Conservation (phyloP, 2,888 invertebrate species). For the Therioaphis trifolii region DNA sequence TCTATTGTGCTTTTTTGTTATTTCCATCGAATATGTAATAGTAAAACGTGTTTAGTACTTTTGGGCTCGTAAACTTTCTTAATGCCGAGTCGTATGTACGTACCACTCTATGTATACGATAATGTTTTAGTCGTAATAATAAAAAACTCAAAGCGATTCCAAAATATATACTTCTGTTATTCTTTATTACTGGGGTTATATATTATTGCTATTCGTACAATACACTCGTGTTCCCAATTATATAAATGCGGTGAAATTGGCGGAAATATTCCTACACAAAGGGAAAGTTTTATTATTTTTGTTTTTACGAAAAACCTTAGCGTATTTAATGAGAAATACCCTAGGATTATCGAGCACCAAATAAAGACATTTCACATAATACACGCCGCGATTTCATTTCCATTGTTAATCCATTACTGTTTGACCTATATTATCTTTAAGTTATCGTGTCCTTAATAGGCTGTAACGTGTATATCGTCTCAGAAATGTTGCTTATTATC, state of each 20-base stretch:
- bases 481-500: background rate
- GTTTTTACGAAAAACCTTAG: background rate
- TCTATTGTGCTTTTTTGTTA: too few relatives aligned
- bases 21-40: too few relatives aligned
- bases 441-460: background rate
- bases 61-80: too few relatives aligned
- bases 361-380: background rate
- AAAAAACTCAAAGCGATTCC: too few relatives aligned
- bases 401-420: constrained; percentile 7
- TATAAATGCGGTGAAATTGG: background rate
- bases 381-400: background rate
- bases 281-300: background rate
- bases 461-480: background rate
- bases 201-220: too few relatives aligned
- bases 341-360: background rate
- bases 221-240: background rate
- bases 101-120: too few relatives aligned
- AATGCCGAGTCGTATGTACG: too few relatives aligned
- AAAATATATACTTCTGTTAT: too few relatives aligned
- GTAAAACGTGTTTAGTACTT: too few relatives aligned
- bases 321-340: background rate
- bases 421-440: constrained; percentile 1
- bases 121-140: too few relatives aligned
- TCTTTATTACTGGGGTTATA: too few relatives aligned
- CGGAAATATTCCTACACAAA: background rate